Evolutionary conservation across 2,888 invertebrate genomes (phyloP).

Genomic region (Ectobius pallidus): DNA sequence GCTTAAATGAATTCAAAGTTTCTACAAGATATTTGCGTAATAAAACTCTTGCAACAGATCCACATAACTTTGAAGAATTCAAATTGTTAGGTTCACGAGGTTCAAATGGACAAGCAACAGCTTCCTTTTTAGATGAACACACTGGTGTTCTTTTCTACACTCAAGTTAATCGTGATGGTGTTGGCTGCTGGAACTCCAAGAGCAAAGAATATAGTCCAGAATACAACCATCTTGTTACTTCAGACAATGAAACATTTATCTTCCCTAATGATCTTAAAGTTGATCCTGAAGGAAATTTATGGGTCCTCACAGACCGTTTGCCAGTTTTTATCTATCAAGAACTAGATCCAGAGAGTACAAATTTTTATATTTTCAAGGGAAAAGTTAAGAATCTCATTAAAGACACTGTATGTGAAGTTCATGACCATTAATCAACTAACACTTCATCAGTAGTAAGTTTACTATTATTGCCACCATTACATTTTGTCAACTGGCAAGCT

Average conservation of each 20-base stretch:
- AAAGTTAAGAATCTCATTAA: conserved; percentile 72
- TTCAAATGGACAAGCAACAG: conserved; percentile 74
- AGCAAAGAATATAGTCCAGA: conserved; percentile 66
- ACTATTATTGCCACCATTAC: no score
- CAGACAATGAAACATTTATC: conserved; percentile 73
- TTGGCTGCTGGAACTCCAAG: conserved; percentile 79
- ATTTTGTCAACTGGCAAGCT: no score
- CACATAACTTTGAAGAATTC: conserved; percentile 52
- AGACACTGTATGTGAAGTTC: conserved; percentile 71
- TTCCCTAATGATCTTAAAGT: conserved; percentile 82
- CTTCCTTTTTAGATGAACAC: conserved; percentile 71
- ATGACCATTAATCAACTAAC: not conserved
- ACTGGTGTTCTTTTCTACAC: conserved; percentile 78
- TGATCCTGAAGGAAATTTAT: conserved; percentile 70
- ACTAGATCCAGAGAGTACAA: conserved; percentile 66
- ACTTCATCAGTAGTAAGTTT: no score
- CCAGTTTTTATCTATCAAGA: conserved; percentile 71
- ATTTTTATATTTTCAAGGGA: conserved; percentile 74
- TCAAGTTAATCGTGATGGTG: conserved; percentile 74
- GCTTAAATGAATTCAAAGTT: conserved; percentile 77
- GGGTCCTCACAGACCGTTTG: conserved; percentile 76
- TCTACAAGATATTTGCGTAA: conserved; percentile 73
- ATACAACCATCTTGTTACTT: conserved; percentile 73
- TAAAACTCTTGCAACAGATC: conserved; percentile 62
- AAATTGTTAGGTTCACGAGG: conserved; percentile 72